Base-by-base conservation (phyloP, 2,888 invertebrate species). In the Cylindroiulus punctatus region DNA sequence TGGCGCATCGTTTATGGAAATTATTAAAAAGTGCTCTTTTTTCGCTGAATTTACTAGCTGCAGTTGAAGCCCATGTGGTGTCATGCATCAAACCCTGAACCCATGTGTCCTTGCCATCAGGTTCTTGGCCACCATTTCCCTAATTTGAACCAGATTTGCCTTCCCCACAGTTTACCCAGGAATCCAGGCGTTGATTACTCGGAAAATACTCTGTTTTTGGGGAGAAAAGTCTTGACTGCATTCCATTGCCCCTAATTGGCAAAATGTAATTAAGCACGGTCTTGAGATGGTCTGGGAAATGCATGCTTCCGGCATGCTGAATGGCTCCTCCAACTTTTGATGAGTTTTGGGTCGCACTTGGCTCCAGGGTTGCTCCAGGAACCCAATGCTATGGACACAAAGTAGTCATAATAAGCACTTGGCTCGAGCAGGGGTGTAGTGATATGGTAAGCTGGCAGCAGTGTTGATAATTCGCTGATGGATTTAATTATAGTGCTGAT, bases 81-180 rank as follows among this genome's bases (percentile, higher is more conserved):
- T 26, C n/a, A 7, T 65, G 26, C 26, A 22, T 65, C 10, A 22
- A 26, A 26, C 65, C 10, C 65, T 26, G 26, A 65, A 65, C 22
- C 22, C 4, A 65, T 22, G 65, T 76, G 76, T 30, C 76, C 76
- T 76, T 76, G 76, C 30, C 30, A 76, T 12, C 26, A 76, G 76
- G 30, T 30, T 76, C 30, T 76, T 76, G 30, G 30, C 8, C n/a
- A 14, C 14, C 3, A 3, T 76, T 57, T 76, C 26, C 76, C 26
- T 76, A 76, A 76, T 76, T 76, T 76, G 76, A 76, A 76, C 76
- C 76, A 76, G 76, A 76, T 76, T 76, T 30, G 76, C 14, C 30
- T 76, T 30, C 76, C 65, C 65, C 26, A 2, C 26, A 5, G 76
- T 30, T 76, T 30, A 76, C 76, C 4, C 76, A 14, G 30, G 76